Evolutionary conservation across 1,140 invertebrate species (phyloP).

Genomic region (Macrotrachela quadricornifera): DNA sequence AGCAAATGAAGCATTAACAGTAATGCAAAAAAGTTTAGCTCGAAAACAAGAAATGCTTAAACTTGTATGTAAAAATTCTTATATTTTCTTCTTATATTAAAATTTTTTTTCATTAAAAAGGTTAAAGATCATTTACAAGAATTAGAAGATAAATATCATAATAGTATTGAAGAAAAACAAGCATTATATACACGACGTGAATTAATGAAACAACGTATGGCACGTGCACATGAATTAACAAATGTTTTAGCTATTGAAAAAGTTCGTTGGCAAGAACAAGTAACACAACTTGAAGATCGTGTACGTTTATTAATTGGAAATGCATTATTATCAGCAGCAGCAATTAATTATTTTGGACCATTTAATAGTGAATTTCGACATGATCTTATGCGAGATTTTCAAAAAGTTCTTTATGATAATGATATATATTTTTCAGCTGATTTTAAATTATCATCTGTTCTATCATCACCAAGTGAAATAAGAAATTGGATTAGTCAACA

Average conservation of each 20-base stretch:
- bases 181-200: conserved; percentile 40
- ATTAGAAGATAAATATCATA: conserved; percentile 26
- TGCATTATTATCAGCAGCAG: conserved; percentile 21
- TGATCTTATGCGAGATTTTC: conserved; percentile 28
- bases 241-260: conserved; percentile 54
- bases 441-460: too few relatives aligned
- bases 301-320: conserved; percentile 24
- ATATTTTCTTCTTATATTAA: not conserved
- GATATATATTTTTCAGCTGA: too few relatives aligned
- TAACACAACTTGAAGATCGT: conserved; percentile 33
- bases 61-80: conserved; percentile 33
- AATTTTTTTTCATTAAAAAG: conserved; percentile 12
- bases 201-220: conserved; percentile 46
- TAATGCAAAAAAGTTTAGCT: conserved; percentile 22
- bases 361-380: conserved; percentile 40
- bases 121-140: conserved; percentile 25
- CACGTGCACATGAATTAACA: conserved; percentile 52
- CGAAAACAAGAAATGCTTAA: conserved; percentile 15
- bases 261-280: conserved; percentile 50
- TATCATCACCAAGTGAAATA: not conserved
- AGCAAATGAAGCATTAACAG: conserved; percentile 10
- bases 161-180: conserved; percentile 36
- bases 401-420: too few relatives aligned
- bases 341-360: conserved; percentile 24
- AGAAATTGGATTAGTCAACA: conserved; percentile 1